Evolutionary conservation across 1,140 invertebrate genomes (phyloP).

Genomic region (Plodia interpunctella): DNA sequence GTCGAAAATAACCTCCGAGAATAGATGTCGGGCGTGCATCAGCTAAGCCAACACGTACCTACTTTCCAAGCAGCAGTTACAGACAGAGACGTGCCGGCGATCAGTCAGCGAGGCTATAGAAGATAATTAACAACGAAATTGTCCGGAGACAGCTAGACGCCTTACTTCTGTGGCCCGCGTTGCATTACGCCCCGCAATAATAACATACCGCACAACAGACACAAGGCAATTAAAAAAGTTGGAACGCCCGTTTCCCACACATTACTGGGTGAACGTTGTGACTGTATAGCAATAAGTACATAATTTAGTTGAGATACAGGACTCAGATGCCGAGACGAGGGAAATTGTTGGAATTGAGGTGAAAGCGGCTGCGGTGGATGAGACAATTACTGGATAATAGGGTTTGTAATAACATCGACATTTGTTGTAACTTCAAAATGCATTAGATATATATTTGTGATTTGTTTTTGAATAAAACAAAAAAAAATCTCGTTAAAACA

Average conservation of each 20-base stretch:
- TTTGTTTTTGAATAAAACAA: constrained; percentile 27
- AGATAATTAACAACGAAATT: constrained; percentile 72
- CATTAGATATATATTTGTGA: not conserved
- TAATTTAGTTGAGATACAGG: constrained; percentile 29
- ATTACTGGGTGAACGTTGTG: constrained; percentile 45
- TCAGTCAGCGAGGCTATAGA: constrained; percentile 48
- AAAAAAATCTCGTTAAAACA: constrained; percentile 29
- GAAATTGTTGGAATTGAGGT: constrained; percentile 55
- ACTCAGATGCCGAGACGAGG: constrained; percentile 29
- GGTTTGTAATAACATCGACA: constrained; percentile 42
- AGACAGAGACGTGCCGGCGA: constrained; percentile 53
- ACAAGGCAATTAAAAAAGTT: constrained; percentile 58
- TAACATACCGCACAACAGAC: constrained; percentile 49
- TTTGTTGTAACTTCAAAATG: constrained; percentile 25
- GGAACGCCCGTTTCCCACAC: constrained; percentile 56
- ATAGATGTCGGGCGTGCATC: constrained; percentile 33
- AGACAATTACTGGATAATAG: constrained; percentile 47
- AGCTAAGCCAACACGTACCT: constrained; percentile 34
- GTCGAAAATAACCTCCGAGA: constrained; percentile 45
- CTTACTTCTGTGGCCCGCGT: constrained; percentile 62
- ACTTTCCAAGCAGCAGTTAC: constrained; percentile 52
- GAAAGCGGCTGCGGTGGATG: constrained; percentile 44
- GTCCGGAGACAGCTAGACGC: constrained; percentile 68
- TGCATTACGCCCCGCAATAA: constrained; percentile 61
- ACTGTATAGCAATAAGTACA: constrained; percentile 33